Conservation (phyloP, 2,888 invertebrate genomes). For the Caenorhabditis macrosperma region DNA sequence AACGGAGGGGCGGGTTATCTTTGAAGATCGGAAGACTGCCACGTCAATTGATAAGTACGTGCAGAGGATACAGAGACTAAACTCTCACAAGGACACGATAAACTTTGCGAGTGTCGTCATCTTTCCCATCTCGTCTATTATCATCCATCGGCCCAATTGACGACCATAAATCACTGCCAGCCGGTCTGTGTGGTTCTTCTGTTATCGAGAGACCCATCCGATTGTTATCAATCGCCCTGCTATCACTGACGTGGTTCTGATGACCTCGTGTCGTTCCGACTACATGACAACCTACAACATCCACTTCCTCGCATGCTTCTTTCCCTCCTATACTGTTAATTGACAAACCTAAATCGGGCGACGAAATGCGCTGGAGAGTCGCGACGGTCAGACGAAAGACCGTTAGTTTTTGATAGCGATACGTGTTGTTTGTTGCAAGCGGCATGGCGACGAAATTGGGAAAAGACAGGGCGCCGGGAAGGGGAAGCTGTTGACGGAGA, state of each 20-base stretch:
- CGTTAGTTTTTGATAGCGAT: slow-evolving; percentile 27
- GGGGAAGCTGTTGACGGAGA: slow-evolving; percentile 17
- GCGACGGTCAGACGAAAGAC: slow-evolving; percentile 20
- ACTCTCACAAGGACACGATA: background rate
- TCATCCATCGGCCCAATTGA: background rate
- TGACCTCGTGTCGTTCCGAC: slow-evolving; percentile 22
- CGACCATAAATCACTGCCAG: slow-evolving; percentile 29
- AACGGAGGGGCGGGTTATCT: slow-evolving; percentile 11
- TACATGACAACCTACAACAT: background rate
- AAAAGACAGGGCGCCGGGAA: background rate
- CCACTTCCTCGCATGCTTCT: slow-evolving; percentile 16
- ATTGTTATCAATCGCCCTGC: background rate
- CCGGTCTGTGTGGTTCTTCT: slow-evolving; percentile 3
- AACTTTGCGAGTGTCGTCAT: background rate
- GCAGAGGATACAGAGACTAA: slow-evolving; percentile 2
- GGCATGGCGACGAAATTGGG: slow-evolving; percentile 3
- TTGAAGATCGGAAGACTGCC: slow-evolving; percentile 44
- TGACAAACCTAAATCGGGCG: slow-evolving; percentile 18
- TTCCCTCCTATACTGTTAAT: slow-evolving; percentile 21
- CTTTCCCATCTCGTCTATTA: slow-evolving; percentile 10
- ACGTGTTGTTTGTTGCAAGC: slow-evolving; percentile 47
- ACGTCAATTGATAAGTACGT: slow-evolving; percentile 18
- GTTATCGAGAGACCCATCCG: background rate
- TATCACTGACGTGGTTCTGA: slow-evolving; percentile 18
- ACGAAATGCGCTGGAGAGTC: slow-evolving; percentile 37